phyloP scores from a whole-genome alignment of 2,113 vertebrate species.

The Procapra przewalskii region DNA sequence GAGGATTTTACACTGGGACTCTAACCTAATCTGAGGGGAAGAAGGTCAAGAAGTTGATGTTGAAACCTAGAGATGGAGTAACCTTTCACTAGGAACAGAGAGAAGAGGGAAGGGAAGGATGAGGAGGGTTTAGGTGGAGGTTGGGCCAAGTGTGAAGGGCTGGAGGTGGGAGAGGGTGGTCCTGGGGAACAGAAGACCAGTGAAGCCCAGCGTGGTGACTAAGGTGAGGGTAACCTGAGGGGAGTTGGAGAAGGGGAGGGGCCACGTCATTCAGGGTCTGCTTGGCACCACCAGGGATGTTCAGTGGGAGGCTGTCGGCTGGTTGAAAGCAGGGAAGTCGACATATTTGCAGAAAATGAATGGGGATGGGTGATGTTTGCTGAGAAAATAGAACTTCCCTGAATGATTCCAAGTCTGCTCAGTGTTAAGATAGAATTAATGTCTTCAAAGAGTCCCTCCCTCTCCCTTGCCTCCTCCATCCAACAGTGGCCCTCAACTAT shows the following conservation, averaged over 20 bases:
- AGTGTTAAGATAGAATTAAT: neutral
- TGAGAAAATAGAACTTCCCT: neutral
- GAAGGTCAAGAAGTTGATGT: neutral
- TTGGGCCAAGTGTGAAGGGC: neutral
- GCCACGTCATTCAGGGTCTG: neutral
- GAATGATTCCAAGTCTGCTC: neutral
- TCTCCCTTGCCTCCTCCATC: neutral
- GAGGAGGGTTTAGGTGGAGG: no score
- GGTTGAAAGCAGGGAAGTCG: neutral
- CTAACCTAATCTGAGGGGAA: neutral
- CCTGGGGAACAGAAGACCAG: neutral
- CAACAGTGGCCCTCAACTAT: neutral
- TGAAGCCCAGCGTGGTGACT: fast-evolving
- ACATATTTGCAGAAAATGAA: neutral
- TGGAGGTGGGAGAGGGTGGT: neutral
- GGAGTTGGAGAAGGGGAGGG: neutral
- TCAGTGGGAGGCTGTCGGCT: neutral
- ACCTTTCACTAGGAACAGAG: neutral
- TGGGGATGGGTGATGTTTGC: neutral
- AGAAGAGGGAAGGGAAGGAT: neutral
- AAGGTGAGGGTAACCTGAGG: neutral
- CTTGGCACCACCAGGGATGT: neutral
- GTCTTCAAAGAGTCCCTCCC: neutral
- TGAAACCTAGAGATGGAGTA: neutral
- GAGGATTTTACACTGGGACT: neutral